Base-by-base conservation (phyloP, 2,888 invertebrate species). In the Copidosoma aretas region DNA sequence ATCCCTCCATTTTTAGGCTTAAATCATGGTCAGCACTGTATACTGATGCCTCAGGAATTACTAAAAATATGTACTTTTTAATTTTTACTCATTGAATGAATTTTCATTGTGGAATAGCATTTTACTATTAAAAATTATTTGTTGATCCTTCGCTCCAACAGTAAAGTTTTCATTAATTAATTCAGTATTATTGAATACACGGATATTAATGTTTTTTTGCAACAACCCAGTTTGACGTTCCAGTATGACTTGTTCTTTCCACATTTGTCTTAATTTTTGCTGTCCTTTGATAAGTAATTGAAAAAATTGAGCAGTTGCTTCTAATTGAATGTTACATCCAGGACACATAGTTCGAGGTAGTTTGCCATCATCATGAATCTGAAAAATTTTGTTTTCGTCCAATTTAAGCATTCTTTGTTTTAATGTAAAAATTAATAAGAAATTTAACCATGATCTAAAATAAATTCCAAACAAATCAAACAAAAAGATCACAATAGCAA, bases 341-440 rank as follows among this genome's bases (percentile, higher is more conserved):
- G 91, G 91, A 78, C 93, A 93, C 75, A 93, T 90, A 22, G 89
- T 90, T 63, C 89, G 86, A 1, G 92, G 92, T 73, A 89, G 86
- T 78, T 88, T 88, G 0, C 89, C 90, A 86, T 92, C 91, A 80
- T 91, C 88, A 63, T 85, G 84, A 39, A 92, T 88, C 93, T 93
- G 78, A 56, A 84, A 67, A n/a, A n/a, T n/a, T 21, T 56, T 66
- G 3, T 32, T 32, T 32, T 32, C 8, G 8, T 32, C 3, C 3
- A 32, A 32, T 32, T 3, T 32, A 32, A 5, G 3, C 32, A 32
- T 32, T n/a, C 32, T 32, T 32, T 32, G 4, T 32, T 8, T 32
- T 8, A 32, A 5, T 5, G 8, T 5, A 32, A 32, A 32, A 32
- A 32, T 32, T 8, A 32, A 5, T 32, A 5, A 46, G 46, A 10